phyloP scores from a whole-genome alignment of 2,797 vertebrate genomes.

The Schizopygopsis malacanthus region DNA sequence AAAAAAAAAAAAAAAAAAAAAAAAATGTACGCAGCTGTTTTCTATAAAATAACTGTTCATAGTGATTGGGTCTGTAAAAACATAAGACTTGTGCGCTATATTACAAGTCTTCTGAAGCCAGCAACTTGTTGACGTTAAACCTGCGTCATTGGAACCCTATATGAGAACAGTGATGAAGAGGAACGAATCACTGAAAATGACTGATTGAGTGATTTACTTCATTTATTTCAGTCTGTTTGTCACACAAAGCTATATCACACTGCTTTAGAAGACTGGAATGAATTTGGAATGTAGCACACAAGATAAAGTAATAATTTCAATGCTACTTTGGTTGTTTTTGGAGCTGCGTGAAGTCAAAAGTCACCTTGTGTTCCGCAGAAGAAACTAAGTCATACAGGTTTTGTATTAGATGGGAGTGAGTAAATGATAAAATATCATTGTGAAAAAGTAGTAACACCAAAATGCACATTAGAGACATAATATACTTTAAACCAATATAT shows the following conservation, averaged over 20 bases:
- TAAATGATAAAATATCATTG: background rate
- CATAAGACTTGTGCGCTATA: background rate
- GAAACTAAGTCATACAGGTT: background rate
- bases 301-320: background rate
- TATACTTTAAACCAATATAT: no score
- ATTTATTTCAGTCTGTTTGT: background rate
- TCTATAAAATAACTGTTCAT: background rate
- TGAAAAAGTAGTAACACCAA: background rate
- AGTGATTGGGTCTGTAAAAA: background rate
- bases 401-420: background rate
- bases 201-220: background rate
- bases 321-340: background rate
- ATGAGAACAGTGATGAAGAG: background rate
- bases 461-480: no score
- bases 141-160: background rate
- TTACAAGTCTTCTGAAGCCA: background rate
- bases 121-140: background rate
- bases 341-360: background rate
- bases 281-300: background rate
- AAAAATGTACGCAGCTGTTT: background rate
- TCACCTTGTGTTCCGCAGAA: background rate
- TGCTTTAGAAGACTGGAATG: background rate
- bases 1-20: background rate
- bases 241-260: background rate
- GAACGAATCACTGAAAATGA: background rate